Base-by-base conservation (phyloP, 1,140 invertebrate genomes). In the Venturia canescens region DNA sequence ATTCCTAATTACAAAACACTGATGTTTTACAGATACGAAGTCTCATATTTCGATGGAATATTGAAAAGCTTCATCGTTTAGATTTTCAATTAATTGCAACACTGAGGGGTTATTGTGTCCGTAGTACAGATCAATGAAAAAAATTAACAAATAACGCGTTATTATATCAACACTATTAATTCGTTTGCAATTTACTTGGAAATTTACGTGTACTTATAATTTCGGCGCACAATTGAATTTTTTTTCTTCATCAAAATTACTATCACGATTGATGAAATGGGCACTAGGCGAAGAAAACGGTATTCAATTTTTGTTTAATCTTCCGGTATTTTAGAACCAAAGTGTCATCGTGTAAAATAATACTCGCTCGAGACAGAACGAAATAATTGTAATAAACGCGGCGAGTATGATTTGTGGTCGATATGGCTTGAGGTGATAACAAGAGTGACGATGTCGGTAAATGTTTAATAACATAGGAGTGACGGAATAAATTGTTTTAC, bases 1-100 rank as follows among this genome's bases (percentile, higher is more conserved):
- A 84, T 81, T 81, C 79, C 29, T 79, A 79, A 78, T 75, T 27
- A 72, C 38, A 81, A 70, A 75, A 67, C 26, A 57, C 60, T 3
- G 23, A 23, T 15, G 60, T 23, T 26, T 23, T 23, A 27, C 60
- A 57, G 9, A 57, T n/a, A 57, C 18, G 21, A 57, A 57, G 5
- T 57, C 21, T 57, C 18, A 57, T 44, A 11, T 23, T 57, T 57
- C 53, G 53, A 57, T 57, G 9, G 53, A 57, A 18, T n/a, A 57
- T 57, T 5, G 21, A 57, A 57, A 57, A 57, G 53, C 53, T 1
- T 9, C 13, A 44, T 44, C 7, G 38, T 44, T 11, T 44, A 44
- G 38, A 44, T 11, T 44, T 44, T 44, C 38, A 11, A 44, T 44
- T 3, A 5, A 9, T 44, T 44, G 38, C 11, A 44, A 44, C 38